Conservation (phyloP, 2,113 vertebrate species). For the Thymallus thymallus region DNA sequence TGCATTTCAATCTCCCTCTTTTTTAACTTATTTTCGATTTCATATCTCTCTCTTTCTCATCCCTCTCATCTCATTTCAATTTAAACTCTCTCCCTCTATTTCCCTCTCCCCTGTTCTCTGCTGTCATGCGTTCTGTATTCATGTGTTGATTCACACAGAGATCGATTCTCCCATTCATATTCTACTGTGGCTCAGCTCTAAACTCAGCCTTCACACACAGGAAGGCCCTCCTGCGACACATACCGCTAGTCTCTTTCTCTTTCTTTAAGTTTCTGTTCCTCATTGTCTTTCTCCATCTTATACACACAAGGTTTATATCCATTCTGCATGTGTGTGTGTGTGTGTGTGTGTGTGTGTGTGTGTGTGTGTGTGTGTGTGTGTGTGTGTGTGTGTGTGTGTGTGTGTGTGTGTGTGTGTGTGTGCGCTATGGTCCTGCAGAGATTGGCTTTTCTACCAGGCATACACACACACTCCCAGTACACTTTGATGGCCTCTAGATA, state of each 20-base stretch:
- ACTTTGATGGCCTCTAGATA: neutral
- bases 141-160: conserved; percentile 32
- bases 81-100: neutral
- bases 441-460: neutral
- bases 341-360: neutral
- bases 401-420: neutral
- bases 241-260: too few species aligned
- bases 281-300: too few species aligned
- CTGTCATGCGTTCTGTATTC: conserved; percentile 49
- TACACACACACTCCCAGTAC: neutral
- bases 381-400: neutral
- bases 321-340: neutral
- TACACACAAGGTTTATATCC: neutral
- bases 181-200: conserved; percentile 13
- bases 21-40: conserved; percentile 30
- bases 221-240: too few species aligned
- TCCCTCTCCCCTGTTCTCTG: conserved; percentile 9
- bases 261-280: too few species aligned
- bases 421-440: neutral
- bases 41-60: conserved; percentile 9
- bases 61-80: neutral
- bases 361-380: conserved; percentile 7
- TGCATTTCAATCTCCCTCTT: conserved; percentile 10
- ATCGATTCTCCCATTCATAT: conserved; percentile 49
- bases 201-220: too few species aligned